Evolutionary conservation across 2,113 vertebrate species (phyloP).

Genomic region (Lophura nycthemera): DNA sequence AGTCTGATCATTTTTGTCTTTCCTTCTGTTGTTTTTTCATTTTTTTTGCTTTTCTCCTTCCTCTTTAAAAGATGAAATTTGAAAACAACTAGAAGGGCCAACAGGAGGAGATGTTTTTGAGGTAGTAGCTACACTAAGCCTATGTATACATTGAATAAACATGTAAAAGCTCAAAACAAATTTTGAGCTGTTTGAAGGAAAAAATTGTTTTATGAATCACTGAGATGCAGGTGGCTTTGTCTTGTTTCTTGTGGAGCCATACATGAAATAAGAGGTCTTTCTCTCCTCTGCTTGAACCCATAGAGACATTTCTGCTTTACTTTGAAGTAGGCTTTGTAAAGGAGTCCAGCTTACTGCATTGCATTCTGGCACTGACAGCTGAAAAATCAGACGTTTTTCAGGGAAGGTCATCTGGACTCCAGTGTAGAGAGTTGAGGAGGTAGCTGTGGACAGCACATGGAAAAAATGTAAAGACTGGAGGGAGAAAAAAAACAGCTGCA

Average conservation of each 20-base stretch:
- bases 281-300: not conserved
- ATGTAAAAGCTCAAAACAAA: not conserved
- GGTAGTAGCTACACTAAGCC: not conserved
- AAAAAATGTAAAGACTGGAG: slow-evolving; percentile 26
- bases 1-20: not conserved
- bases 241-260: not conserved
- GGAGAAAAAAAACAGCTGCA: slow-evolving; percentile 30
- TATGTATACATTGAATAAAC: not conserved
- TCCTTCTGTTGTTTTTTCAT: not conserved
- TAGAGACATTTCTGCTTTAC: not conserved
- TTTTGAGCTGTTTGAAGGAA: not conserved
- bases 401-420: slow-evolving; percentile 49
- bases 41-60: not conserved
- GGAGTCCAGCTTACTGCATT: not conserved
- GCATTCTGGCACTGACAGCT: slow-evolving; percentile 25
- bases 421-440: not conserved
- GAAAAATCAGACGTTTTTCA: slow-evolving; percentile 11
- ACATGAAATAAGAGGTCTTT: not conserved
- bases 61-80: not conserved
- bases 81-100: not conserved
- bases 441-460: slow-evolving; percentile 1
- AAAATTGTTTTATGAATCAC: not conserved
- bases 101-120: not conserved
- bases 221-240: not conserved
- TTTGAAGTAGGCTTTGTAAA: not conserved